Evolutionary conservation across 2,888 invertebrate genomes (phyloP).

Genomic region (Sinelater perroti): DNA sequence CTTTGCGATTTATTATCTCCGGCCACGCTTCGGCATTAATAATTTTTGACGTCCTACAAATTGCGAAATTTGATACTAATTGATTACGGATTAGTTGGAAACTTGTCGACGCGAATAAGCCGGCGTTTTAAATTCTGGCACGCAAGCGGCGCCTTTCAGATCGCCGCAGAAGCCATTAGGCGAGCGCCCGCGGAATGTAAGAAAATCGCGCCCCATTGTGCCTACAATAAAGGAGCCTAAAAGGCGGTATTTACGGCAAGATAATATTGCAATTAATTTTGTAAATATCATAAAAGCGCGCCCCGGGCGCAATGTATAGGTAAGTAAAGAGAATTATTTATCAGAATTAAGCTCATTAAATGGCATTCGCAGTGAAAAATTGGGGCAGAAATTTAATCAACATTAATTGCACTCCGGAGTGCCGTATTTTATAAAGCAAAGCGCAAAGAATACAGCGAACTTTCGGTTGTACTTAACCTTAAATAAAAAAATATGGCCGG

Average conservation of each 20-base stretch:
- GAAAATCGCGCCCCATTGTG: constrained; percentile 15
- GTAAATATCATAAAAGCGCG: constrained; percentile 21
- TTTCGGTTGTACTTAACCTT: constrained; percentile 36
- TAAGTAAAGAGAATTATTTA: constrained; percentile 43
- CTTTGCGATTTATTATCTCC: constrained; percentile 49
- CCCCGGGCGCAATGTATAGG: constrained; percentile 19
- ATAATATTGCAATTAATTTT: constrained; percentile 28
- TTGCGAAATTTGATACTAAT: constrained; percentile 49
- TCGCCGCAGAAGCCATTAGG: constrained; percentile 4
- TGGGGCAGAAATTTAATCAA: constrained; percentile 44
- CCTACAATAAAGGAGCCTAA: constrained; percentile 8
- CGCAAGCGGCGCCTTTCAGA: constrained; percentile 1
- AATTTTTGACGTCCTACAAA: constrained; percentile 46
- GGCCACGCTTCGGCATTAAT: constrained; percentile 41
- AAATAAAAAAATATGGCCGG: constrained; percentile 34
- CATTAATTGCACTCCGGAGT: constrained; percentile 45
- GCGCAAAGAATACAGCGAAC: constrained; percentile 35
- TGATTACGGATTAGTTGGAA: constrained; percentile 31
- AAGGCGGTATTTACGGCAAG: constrained; percentile 14
- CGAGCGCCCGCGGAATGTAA: constrained; percentile 5
- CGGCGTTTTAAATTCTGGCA: not conserved
- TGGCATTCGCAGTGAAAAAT: constrained; percentile 44
- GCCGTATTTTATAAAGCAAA: constrained; percentile 38
- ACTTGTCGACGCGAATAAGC: not conserved
- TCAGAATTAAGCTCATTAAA: constrained; percentile 47